A percentile compares a stretch with the other conserved stretches of the same genome.
Conservation (phyloP, 2,888 invertebrate species). For the Cremastobaeus sp. region DNA sequence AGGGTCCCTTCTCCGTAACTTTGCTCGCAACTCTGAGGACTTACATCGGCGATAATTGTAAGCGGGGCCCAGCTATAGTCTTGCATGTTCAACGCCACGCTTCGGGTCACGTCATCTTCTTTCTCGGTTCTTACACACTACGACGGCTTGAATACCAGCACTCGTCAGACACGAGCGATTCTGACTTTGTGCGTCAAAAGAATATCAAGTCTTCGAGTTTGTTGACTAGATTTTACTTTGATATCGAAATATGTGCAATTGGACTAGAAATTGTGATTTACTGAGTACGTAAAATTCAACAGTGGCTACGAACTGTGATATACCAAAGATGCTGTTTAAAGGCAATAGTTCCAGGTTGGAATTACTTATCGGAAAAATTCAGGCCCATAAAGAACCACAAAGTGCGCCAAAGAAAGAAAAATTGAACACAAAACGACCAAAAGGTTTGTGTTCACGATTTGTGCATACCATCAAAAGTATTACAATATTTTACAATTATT, state of each 20-base stretch:
- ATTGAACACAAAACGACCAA: conserved; percentile 64
- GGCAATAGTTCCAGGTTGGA: conserved; percentile 91
- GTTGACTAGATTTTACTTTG: too few species aligned
- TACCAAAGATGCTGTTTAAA: conserved; percentile 84
- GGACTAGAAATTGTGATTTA: not conserved
- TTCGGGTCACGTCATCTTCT: conserved; percentile 43
- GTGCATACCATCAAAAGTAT: not conserved
- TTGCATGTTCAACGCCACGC: conserved; percentile 48
- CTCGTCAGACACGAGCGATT: conserved; percentile 19
- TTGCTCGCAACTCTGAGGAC: conserved; percentile 63
- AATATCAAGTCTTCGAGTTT: too few species aligned
- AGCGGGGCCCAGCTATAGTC: conserved; percentile 66
- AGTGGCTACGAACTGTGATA: not conserved
- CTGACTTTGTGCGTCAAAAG: too few species aligned
- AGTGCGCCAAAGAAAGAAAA: conserved; percentile 70
- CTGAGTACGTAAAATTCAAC: too few species aligned
- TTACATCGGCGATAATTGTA: conserved; percentile 69
- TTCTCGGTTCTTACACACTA: conserved; percentile 35
- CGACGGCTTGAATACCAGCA: too few species aligned
- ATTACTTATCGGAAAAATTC: conserved; percentile 91
- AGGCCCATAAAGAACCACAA: conserved; percentile 88
- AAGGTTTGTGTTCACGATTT: conserved; percentile 67
- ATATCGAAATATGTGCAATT: not conserved
- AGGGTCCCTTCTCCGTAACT: conserved; percentile 72
- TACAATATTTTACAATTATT: too few species aligned